Percentiles rank a stretch among this genome's conserved stretches.
Conservation (phyloP, 2,797 vertebrate species). For the Eulemur albifrons region DNA sequence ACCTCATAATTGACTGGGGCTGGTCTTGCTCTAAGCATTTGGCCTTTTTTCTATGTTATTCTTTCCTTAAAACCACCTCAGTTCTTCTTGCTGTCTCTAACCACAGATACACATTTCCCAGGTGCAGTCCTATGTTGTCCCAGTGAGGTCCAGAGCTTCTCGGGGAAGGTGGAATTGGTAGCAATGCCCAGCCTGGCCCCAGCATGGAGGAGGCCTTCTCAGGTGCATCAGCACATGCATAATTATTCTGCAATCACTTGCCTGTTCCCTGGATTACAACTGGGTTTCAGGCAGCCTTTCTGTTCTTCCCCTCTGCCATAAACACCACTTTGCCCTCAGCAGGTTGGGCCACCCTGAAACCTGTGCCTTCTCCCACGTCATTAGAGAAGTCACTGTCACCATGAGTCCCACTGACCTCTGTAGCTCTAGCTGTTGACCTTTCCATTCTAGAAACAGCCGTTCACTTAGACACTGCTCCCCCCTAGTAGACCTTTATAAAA, state of each 20-base stretch:
- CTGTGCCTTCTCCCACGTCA: background rate
- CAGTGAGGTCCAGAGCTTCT: background rate
- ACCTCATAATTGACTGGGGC: background rate
- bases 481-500: background rate
- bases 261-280: too few species aligned
- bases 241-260: background rate
- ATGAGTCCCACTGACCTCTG: background rate
- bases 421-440: background rate
- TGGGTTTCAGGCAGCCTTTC: background rate
- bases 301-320: background rate
- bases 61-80: background rate
- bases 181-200: background rate
- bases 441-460: accelerated
- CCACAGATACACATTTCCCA: background rate
- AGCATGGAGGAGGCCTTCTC: accelerated
- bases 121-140: background rate
- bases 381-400: background rate
- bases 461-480: background rate
- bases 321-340: background rate
- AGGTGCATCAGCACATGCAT: accelerated
- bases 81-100: background rate
- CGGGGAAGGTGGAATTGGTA: background rate
- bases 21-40: background rate
- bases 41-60: background rate
- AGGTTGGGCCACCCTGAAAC: background rate